Evolutionary conservation across 2,113 vertebrate genomes (phyloP), one percentile per base, ranked within the genome.

Genomic region (Nerophis ophidion): DNA sequence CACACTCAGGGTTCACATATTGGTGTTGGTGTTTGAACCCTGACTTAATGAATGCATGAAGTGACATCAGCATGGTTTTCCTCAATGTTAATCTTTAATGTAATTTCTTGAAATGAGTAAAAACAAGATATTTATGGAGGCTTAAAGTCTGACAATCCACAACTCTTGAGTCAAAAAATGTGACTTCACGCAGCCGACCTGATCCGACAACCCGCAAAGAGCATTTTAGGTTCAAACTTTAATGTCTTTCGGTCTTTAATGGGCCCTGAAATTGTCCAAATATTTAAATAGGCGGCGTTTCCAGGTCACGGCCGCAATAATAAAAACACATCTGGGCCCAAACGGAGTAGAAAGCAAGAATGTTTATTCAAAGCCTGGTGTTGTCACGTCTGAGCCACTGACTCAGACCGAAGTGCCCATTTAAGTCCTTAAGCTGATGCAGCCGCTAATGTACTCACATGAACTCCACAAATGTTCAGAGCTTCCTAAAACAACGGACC

Each of bases 281-380:
- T 44, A 60, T 65, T 78, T 78, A 63, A 84, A 72, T 79, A 52
- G 62, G 16, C 52, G 67, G 17, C 36, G 75, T 61, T 70, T 76
- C 68, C 74, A 76, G 49, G 47, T 80, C 56, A 60, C 56, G 54
- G 48, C 48, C 65, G 60, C 53, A 67, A 65, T 47, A 47, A 46
- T 65, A 58, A 60, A 67, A 63, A 69, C 57, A 70, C 40, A 44
- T 44, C 40, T 44, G 10, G 42, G 66, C 60, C 9, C 26, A 58
- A 61, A 57, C 59, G 16, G 55, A 44, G 57, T n/a, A 42, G 44
- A 40, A 9, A 15, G 62, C 64, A 45, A 55, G 16, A 12, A 44
- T 44, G 38, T 56, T 56, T 53, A 68, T 50, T 55, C 63, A 42
- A 17, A 48, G 46, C 33, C 48, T 59, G 63, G 49, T 70, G 36